Percentiles rank a stretch among this genome's conserved stretches.
phyloP scores from a whole-genome alignment of 2,797 vertebrate species.

The Brachyalestes nurse region DNA sequence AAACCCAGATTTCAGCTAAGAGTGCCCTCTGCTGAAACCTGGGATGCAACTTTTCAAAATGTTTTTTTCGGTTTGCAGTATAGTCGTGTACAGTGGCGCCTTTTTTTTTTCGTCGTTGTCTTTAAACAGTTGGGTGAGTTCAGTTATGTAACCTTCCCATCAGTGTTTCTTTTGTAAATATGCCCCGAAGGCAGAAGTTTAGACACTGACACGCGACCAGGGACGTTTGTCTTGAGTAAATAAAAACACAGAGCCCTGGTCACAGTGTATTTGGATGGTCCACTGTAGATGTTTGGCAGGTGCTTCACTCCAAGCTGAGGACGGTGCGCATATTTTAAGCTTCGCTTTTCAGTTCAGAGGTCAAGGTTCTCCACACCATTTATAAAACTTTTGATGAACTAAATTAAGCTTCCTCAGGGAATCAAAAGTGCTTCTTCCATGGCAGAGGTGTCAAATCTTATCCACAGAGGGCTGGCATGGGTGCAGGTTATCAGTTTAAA shows the following conservation, averaged over 20 bases:
- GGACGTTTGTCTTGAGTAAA: slow-evolving; percentile 25
- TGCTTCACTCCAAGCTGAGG: neutral
- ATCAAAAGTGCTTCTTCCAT: too few relatives aligned
- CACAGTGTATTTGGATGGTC: neutral
- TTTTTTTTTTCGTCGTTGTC: neutral
- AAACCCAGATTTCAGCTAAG: neutral
- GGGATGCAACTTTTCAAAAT: neutral
- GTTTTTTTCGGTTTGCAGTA: neutral
- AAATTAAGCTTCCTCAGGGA: too few relatives aligned
- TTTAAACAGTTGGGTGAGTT: neutral
- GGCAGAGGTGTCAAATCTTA: too few relatives aligned
- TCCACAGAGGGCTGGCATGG: too few relatives aligned
- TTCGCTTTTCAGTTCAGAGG: too few relatives aligned
- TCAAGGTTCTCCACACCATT: too few relatives aligned
- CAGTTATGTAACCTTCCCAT: neutral
- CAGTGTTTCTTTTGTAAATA: neutral
- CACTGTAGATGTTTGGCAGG: neutral
- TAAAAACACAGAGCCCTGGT: neutral
- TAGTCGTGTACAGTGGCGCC: neutral
- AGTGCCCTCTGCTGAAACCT: slow-evolving; percentile 22
- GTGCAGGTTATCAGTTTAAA: too few relatives aligned
- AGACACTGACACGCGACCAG: neutral
- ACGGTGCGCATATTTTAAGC: too few relatives aligned
- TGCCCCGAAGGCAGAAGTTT: neutral
- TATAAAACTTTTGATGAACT: too few relatives aligned